Percentiles rank a stretch among this genome's conserved stretches.
These are phyloP conservation scores for Sebastes minor DNA, from an alignment of 2,797 vertebrate species.

Conservation along the genomic window DNA sequence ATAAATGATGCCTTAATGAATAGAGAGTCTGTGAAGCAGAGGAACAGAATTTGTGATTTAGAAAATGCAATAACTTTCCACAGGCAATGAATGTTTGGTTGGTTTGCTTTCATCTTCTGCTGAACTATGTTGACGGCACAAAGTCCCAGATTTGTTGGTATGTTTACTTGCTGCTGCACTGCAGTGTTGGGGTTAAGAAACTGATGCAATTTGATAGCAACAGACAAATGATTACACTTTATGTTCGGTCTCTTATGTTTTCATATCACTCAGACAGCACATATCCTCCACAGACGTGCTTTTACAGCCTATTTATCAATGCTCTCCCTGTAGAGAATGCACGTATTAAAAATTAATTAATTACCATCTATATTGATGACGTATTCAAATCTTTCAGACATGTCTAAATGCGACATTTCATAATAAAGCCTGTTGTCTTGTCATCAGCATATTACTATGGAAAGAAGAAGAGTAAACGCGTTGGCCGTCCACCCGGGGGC, in stretches of 20 bases:
- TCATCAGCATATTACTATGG: constrained; percentile 94
- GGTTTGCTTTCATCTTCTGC: constrained; percentile 10
- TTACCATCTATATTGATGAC: neutral
- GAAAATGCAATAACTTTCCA: neutral
- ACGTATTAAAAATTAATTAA: neutral
- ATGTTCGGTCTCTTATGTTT: neutral
- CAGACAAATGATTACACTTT: neutral
- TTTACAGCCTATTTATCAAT: neutral
- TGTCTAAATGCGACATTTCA: constrained; percentile 2
- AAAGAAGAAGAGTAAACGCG: constrained; percentile 93
- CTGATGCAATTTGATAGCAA: constrained; percentile 46
- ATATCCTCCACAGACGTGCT: neutral
- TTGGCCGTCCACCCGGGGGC: constrained; percentile 92
- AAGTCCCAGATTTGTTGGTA: constrained; percentile 18
- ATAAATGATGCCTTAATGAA: neutral
- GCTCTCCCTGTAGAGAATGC: neutral
- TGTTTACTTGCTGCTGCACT: constrained; percentile 22
- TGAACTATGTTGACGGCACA: neutral
- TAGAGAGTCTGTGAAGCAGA: neutral
- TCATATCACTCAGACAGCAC: neutral
- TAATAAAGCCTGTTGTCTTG: constrained; percentile 21
- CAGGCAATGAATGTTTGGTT: neutral
- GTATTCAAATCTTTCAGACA: neutral
- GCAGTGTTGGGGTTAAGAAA: constrained; percentile 6
- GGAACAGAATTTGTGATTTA: neutral